phyloP scores from a whole-genome alignment of 2,797 vertebrate genomes.

The Apogon hyalosoma region DNA sequence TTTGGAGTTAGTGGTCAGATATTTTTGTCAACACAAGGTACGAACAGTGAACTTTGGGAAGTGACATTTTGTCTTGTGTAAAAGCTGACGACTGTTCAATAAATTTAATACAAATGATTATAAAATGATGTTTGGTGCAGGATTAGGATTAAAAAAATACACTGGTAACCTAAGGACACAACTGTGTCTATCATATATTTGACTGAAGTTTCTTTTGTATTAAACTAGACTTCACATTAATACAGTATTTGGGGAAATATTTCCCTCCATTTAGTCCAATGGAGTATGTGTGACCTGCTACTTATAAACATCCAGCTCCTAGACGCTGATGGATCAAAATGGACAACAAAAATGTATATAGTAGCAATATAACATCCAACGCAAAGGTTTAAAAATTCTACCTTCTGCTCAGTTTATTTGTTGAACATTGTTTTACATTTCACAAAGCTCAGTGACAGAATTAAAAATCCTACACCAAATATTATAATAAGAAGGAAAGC shows the following conservation, averaged over 20 bases:
- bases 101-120: background rate
- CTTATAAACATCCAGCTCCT: conserved; percentile 18
- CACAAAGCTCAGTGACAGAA: conserved; percentile 14
- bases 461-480: conserved; percentile 34
- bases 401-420: background rate
- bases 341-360: conserved; percentile 11
- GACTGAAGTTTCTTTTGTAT: conserved; percentile 8
- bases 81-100: background rate
- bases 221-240: conserved; percentile 22
- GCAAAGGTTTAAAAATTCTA: conserved; percentile 4
- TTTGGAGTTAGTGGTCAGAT: no score
- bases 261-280: conserved; percentile 22
- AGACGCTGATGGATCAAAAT: background rate
- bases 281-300: conserved; percentile 22
- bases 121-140: background rate
- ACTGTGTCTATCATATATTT: background rate
- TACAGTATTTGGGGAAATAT: conserved; percentile 28
- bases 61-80: no score
- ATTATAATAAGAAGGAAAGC: conserved; percentile 21
- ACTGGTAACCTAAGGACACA: background rate
- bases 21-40: no score
- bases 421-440: conserved; percentile 2
- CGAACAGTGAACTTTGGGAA: no score
- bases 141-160: no score
- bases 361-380: conserved; percentile 4